Evolutionary conservation across 2,888 invertebrate species (phyloP).

Genomic region (Limnephilus auricula): DNA sequence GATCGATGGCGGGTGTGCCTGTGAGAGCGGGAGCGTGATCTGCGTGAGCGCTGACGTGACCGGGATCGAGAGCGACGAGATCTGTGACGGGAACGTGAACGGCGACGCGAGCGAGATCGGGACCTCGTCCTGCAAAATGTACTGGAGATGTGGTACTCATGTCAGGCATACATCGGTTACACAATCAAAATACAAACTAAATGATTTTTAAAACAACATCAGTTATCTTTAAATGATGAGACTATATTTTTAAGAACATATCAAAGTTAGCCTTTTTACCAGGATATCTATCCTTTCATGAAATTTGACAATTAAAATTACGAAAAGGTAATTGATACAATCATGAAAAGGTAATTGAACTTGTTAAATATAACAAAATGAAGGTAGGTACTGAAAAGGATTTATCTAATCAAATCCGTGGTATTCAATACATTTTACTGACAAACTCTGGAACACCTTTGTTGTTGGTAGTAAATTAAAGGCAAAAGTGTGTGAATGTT

Average conservation of each 20-base stretch:
- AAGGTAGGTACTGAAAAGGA: background rate
- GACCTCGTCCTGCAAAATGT: conserved; percentile 75
- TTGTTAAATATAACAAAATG: background rate
- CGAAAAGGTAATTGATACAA: background rate
- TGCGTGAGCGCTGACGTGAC: conserved; percentile 79
- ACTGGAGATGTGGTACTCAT: conserved; percentile 13
- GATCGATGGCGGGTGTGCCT: conserved; percentile 69
- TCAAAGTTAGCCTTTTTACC: no score
- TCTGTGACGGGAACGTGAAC: conserved; percentile 79
- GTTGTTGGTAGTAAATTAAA: background rate
- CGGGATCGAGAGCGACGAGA: conserved; percentile 78
- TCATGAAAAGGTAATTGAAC: background rate
- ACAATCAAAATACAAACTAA: background rate
- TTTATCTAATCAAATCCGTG: background rate
- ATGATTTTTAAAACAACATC: background rate
- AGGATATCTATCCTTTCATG: background rate
- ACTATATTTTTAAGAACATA: background rate
- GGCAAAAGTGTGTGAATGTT: background rate
- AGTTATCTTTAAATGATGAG: background rate
- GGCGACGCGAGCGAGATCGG: conserved; percentile 81
- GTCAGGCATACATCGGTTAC: background rate
- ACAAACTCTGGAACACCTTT: background rate
- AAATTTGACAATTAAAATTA: background rate
- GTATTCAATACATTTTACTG: background rate
- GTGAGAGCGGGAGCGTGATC: conserved; percentile 77